Evolutionary conservation across 2,888 invertebrate genomes (phyloP).

Genomic region (Scaptodrosophila latifasciaeformis): DNA sequence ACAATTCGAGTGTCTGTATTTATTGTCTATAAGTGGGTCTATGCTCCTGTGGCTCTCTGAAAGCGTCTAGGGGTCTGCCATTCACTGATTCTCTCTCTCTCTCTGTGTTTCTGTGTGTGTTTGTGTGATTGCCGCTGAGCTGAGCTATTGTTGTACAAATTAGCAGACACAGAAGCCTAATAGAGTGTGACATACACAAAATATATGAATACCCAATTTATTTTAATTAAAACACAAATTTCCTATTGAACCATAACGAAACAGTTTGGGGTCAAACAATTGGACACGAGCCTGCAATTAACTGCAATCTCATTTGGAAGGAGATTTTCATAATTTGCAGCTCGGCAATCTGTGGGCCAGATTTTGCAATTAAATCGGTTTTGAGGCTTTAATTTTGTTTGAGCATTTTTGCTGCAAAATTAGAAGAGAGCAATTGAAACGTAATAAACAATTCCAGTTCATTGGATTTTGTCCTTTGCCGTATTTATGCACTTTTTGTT

Average conservation of each 20-base stretch:
- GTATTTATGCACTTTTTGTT: background rate
- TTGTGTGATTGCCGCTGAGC: conserved; percentile 4
- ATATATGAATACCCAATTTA: conserved; percentile 47
- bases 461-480: conserved; percentile 5
- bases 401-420: conserved; percentile 12
- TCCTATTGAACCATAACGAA: background rate
- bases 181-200: conserved; percentile 27
- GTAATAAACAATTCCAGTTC: conserved; percentile 35
- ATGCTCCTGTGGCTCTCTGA: conserved; percentile 31
- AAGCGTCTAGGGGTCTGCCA: conserved; percentile 14
- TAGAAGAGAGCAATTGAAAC: conserved; percentile 9
- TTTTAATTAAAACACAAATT: conserved; percentile 55
- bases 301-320: background rate
- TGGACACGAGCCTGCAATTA: background rate
- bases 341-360: conserved; percentile 1
- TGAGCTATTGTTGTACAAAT: conserved; percentile 41
- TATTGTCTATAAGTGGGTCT: background rate
- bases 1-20: conserved; percentile 1
- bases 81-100: conserved; percentile 2
- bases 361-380: conserved; percentile 17
- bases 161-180: conserved; percentile 33
- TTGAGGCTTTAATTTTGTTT: conserved; percentile 8
- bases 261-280: background rate
- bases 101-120: conserved; percentile 1
- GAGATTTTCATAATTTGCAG: background rate